These are phyloP conservation scores for Nannobrachium achirus DNA, from an alignment of 2,113 vertebrate species.

Conservation along the genomic window DNA sequence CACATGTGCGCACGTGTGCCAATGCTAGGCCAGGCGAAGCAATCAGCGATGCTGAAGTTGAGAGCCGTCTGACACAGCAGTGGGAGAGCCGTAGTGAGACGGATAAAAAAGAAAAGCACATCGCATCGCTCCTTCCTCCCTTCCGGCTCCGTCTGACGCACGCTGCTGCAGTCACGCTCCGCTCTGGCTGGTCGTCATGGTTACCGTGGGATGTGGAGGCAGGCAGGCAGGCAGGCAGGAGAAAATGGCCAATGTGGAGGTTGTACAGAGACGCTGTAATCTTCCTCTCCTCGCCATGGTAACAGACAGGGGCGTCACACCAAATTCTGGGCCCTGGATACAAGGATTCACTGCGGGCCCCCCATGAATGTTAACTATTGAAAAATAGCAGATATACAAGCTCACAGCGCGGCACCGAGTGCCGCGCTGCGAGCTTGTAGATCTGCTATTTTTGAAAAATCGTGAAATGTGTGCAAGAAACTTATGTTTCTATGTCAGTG, in stretches of 20 bases:
- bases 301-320: too few relatives aligned
- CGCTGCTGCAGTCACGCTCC: slow-evolving; percentile 70
- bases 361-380: too few relatives aligned
- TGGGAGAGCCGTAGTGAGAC: slow-evolving; percentile 66
- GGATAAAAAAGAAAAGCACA: slow-evolving; percentile 48
- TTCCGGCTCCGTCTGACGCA: slow-evolving; percentile 78
- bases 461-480: too few relatives aligned
- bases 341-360: too few relatives aligned
- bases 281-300: slow-evolving; percentile 76
- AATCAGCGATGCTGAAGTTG: slow-evolving; percentile 58
- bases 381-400: too few relatives aligned
- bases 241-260: slow-evolving; percentile 73
- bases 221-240: slow-evolving; percentile 54
- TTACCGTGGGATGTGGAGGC: slow-evolving; percentile 71
- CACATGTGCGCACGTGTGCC: slow-evolving; percentile 45
- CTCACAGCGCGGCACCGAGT: too few relatives aligned
- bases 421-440: too few relatives aligned
- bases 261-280: slow-evolving; percentile 65
- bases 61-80: slow-evolving; percentile 72
- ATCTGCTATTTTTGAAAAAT: too few relatives aligned
- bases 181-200: slow-evolving; percentile 71
- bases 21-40: slow-evolving; percentile 30
- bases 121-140: slow-evolving; percentile 62
- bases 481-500: too few relatives aligned
- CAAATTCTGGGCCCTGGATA: too few relatives aligned